Evolutionary conservation across 2,888 invertebrate genomes (phyloP).

Genomic region (Chrysolina americana): DNA sequence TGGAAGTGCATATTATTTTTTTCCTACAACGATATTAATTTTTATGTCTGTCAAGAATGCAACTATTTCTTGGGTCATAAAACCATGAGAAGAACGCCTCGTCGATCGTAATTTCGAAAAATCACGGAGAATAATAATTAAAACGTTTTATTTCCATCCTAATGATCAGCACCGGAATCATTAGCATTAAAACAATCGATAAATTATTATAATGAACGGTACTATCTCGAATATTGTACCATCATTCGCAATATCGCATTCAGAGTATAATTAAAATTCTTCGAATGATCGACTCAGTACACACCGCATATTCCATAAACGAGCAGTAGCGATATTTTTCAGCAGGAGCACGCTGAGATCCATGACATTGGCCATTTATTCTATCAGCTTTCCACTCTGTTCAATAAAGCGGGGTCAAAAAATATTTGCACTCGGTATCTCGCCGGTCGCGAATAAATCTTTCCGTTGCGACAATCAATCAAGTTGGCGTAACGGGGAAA

Average conservation of each 20-base stretch:
- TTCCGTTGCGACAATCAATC: conserved; percentile 4
- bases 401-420: conserved; percentile 22
- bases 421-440: conserved; percentile 16
- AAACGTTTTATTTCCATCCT: conserved; percentile 17
- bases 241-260: conserved; percentile 30
- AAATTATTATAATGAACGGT: conserved; percentile 29
- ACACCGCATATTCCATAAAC: conserved; percentile 27
- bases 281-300: conserved; percentile 28
- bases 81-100: background rate
- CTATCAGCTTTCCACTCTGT: conserved; percentile 22
- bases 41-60: background rate
- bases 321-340: conserved; percentile 31
- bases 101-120: background rate
- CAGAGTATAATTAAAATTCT: conserved; percentile 31
- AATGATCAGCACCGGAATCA: conserved; percentile 4
- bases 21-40: background rate
- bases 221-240: conserved; percentile 29
- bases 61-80: background rate
- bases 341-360: conserved; percentile 27
- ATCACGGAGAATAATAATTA: background rate
- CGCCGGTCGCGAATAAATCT: conserved; percentile 16
- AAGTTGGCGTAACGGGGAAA: conserved; percentile 4
- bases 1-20: too few relatives aligned
- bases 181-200: conserved; percentile 29
- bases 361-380: conserved; percentile 24